phyloP scores from a whole-genome alignment of 2,113 vertebrate species.

The Nothobranchius furzeri region DNA sequence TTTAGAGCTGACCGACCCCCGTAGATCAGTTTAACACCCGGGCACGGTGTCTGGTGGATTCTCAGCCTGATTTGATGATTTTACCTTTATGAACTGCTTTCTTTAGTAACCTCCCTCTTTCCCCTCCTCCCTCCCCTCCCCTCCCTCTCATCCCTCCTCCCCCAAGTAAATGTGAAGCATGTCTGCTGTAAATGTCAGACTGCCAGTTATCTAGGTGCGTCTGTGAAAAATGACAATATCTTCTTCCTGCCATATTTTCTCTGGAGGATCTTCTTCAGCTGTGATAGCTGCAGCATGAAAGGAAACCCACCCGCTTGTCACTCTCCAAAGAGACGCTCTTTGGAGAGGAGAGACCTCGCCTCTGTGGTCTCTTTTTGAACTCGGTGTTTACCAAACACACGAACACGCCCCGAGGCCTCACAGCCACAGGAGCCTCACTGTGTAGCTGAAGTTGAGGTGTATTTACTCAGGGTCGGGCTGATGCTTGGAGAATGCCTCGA shows the following conservation, averaged over 20 bases:
- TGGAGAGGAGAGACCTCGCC: constrained; percentile 31
- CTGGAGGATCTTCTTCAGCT: constrained; percentile 29
- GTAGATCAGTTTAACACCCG: not conserved
- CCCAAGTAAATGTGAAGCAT: constrained; percentile 14
- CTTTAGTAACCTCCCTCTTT: not conserved
- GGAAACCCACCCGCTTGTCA: constrained; percentile 40
- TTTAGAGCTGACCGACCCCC: not conserved
- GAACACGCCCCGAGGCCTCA: constrained; percentile 46
- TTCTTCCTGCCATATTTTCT: constrained; percentile 13
- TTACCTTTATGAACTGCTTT: constrained; percentile 3
- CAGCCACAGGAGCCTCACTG: constrained; percentile 55
- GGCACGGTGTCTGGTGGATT: not conserved
- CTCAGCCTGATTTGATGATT: constrained; percentile 6
- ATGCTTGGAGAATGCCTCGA: constrained; percentile 25
- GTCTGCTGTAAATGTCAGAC: constrained; percentile 41
- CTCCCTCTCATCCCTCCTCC: no score
- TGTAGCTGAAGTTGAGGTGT: constrained; percentile 33
- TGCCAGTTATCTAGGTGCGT: constrained; percentile 24
- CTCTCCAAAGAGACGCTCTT: constrained; percentile 22
- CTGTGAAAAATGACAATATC: constrained; percentile 21
- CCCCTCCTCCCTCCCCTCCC: no score
- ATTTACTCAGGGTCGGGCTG: constrained; percentile 45
- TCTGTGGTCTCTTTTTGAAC: constrained; percentile 49
- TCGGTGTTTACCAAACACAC: constrained; percentile 50
- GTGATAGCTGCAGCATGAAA: constrained; percentile 31